Conservation (phyloP, 2,113 vertebrate genomes). For the Pteruthius melanotis region DNA sequence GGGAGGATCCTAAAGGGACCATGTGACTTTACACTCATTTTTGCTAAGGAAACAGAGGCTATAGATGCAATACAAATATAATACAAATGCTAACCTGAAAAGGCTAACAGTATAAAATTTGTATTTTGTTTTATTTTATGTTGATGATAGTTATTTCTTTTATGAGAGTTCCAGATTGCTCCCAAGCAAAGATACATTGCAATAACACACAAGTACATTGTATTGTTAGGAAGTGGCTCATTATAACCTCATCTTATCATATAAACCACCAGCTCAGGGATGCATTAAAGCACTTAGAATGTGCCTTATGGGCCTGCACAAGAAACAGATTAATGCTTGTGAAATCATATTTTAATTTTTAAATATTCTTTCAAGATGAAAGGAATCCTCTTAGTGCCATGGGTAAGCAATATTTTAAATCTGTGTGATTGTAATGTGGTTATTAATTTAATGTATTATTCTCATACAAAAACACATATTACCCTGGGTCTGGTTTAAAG, state of each 20-base stretch:
- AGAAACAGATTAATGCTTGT: slow-evolving; percentile 56
- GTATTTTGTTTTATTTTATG: background rate
- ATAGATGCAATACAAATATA: background rate
- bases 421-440: slow-evolving; percentile 53
- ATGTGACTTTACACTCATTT: background rate
- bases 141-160: slow-evolving; percentile 22
- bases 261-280: slow-evolving; percentile 30
- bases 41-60: background rate
- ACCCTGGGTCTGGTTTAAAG: slow-evolving; percentile 15
- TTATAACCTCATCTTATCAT: slow-evolving; percentile 51
- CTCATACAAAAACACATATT: slow-evolving; percentile 49
- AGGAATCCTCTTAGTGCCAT: slow-evolving; percentile 3
- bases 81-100: background rate
- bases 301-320: slow-evolving; percentile 24
- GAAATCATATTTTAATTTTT: slow-evolving; percentile 67
- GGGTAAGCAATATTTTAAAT: slow-evolving; percentile 58
- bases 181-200: slow-evolving; percentile 31
- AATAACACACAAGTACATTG: slow-evolving; percentile 48
- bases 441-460: slow-evolving; percentile 69
- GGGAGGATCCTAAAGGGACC: background rate
- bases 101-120: background rate
- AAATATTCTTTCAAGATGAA: slow-evolving; percentile 57
- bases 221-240: slow-evolving; percentile 42
- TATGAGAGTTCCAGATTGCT: slow-evolving; percentile 44
- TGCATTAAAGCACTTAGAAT: slow-evolving; percentile 42